These are phyloP conservation scores for Priocnemis perturbator DNA, from an alignment of 2,888 invertebrate genomes.

Conservation along the genomic window DNA sequence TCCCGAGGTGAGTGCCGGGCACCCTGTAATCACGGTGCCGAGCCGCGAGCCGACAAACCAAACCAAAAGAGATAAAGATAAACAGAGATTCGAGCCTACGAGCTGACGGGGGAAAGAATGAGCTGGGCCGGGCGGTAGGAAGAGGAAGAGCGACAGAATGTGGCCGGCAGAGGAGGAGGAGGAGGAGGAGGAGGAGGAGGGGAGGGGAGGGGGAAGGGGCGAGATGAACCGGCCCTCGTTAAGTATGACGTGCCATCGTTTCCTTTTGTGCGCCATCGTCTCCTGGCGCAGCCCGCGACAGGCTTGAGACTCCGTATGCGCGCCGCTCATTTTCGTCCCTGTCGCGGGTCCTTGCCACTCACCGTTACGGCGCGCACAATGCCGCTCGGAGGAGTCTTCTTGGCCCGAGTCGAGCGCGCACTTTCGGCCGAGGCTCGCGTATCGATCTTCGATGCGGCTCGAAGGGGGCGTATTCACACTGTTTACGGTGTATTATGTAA, in stretches of 20 bases:
- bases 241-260: constrained; percentile 74
- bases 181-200: constrained; percentile 6
- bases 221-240: constrained; percentile 65
- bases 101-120: constrained; percentile 56
- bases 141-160: not conserved
- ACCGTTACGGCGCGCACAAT: constrained; percentile 12
- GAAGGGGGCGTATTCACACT: too few relatives aligned
- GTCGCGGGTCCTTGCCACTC: constrained; percentile 11
- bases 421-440: too few relatives aligned
- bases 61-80: constrained; percentile 75
- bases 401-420: too few relatives aligned
- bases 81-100: constrained; percentile 74
- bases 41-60: constrained; percentile 75
- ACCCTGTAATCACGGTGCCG: constrained; percentile 75
- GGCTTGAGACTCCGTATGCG: not conserved
- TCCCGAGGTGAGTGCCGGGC: constrained; percentile 74
- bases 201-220: constrained; percentile 4
- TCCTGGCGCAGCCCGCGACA: constrained; percentile 35
- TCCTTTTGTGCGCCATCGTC: constrained; percentile 60
- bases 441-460: too few relatives aligned
- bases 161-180: not conserved
- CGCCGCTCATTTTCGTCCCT: constrained; percentile 14
- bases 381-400: too few relatives aligned
- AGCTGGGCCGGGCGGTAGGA: constrained; percentile 35
- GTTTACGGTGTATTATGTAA: too few relatives aligned